Evolutionary conservation across 2,113 vertebrate species (phyloP).

Genomic region (Bambusicola thoracicus): DNA sequence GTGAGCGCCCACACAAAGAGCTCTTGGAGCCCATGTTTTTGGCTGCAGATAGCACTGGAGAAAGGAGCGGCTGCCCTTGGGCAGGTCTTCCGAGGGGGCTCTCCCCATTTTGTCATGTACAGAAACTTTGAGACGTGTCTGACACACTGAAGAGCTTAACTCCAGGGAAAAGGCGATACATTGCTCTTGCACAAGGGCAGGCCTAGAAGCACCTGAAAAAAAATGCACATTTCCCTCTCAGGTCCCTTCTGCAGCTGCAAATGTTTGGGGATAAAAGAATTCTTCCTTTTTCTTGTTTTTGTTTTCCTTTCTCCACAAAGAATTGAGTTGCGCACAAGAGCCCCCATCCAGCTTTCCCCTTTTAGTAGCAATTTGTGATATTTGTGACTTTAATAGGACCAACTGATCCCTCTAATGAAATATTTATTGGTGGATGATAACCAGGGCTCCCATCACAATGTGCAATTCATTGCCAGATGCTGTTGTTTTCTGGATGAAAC

Average conservation of each 20-base stretch:
- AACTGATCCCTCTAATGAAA: background rate
- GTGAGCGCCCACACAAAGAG: fast-evolving
- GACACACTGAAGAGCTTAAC: background rate
- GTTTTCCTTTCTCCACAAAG: background rate
- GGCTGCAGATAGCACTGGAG: background rate
- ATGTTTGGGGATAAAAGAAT: background rate
- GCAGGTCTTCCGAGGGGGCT: background rate
- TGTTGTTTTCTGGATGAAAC: background rate
- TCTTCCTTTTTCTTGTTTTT: background rate
- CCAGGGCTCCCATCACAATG: background rate
- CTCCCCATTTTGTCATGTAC: background rate
- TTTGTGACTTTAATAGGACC: background rate
- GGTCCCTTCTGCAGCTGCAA: background rate
- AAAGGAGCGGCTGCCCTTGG: background rate
- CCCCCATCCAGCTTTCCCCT: background rate
- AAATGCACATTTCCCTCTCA: fast-evolving
- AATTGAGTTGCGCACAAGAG: background rate
- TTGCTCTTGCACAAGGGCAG: background rate
- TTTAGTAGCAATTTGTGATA: background rate
- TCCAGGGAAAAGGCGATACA: background rate
- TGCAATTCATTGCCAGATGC: background rate
- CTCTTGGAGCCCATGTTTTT: background rate
- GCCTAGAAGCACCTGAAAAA: fast-evolving
- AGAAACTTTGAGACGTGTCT: background rate
- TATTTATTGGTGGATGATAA: background rate